phyloP scores from a whole-genome alignment of 2,888 invertebrate species.

The Chrysotoxum bicinctum region DNA sequence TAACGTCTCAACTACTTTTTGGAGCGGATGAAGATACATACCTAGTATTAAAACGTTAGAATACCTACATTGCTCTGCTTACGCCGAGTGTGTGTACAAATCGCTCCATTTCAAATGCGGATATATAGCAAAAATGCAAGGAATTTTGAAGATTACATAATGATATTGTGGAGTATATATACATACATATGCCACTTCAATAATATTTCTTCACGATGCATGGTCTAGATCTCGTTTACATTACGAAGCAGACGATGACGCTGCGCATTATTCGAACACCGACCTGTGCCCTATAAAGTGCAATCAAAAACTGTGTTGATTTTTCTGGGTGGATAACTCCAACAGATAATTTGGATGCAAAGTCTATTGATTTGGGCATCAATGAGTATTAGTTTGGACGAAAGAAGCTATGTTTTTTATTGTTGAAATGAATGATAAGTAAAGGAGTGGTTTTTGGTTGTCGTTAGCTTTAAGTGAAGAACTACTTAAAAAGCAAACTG shows the following conservation, averaged over 20 bases:
- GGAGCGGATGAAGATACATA: conserved; percentile 50
- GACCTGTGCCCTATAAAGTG: conserved; percentile 52
- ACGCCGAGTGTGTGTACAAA: neutral
- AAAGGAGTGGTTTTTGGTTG: no score
- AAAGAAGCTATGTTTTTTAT: no score
- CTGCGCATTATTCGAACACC: conserved; percentile 40
- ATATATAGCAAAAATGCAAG: conserved; percentile 49
- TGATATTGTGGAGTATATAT: conserved; percentile 11
- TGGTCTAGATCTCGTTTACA: conserved; percentile 9
- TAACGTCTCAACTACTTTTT: conserved; percentile 56
- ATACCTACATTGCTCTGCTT: neutral
- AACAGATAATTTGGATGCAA: conserved; percentile 3
- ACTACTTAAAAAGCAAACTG: no score
- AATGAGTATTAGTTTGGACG: conserved; percentile 27
- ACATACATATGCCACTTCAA: conserved; percentile 9
- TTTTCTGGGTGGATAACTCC: conserved; percentile 46
- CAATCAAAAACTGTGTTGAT: conserved; percentile 42
- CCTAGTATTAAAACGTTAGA: neutral
- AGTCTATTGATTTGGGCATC: conserved; percentile 23
- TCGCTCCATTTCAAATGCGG: conserved; percentile 51
- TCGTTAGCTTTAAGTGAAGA: no score
- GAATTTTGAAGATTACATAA: conserved; percentile 56
- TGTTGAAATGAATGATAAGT: no score
- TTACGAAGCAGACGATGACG: conserved; percentile 53
- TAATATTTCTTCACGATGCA: conserved; percentile 57